Base-by-base conservation (phyloP, 1,140 invertebrate genomes). In the Dysdera silvatica region DNA sequence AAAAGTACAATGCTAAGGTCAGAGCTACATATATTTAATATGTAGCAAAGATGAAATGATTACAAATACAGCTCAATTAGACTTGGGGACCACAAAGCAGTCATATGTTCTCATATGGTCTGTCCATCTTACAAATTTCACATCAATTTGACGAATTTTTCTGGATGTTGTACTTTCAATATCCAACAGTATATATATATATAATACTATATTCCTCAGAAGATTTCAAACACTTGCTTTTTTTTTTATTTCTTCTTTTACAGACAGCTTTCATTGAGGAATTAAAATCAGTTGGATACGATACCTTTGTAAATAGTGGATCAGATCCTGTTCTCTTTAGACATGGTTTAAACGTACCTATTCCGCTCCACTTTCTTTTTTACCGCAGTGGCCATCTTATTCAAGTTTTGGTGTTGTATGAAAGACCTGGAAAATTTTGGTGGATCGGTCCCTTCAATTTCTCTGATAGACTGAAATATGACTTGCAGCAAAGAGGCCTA, bases 401-500 rank as follows among this genome's bases (percentile, higher is more conserved):
- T 20, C 70, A 71, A 43, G 54, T 71, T 33, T 26, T 52, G 14
- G 40, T 71, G 26, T 67, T 71, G 29, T 61, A 71, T 51, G 70
- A 71, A 49, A 43, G 68, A 41, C 43, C 70, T 33, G 67, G 61
- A 28, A 68, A 70, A 33, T 72, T 69, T 51, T 75, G 73, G 74
- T 75, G 74, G 74, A 58, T 67, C 56, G 71, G 69, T 20, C 43
- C 52, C n/a, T 56, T 69, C 53, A 65, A 51, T 55, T 49, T 61
- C 0, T 65, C 48, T 61, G 65, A 68, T 18, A 41, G 60, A 28
- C 31, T 67, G n/a, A 47, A 68, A 51, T 45, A 69, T 26, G 29
- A 65, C 24, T 26, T 68, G 2, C 47, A 71, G 45, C 60, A 69
- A 40, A 49, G 67, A 43, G 62, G 67, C n/a, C 23, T 67, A 3